These are phyloP conservation scores for Crotophaga sulcirostris DNA, from an alignment of 2,113 vertebrate genomes.

Conservation along the genomic window DNA sequence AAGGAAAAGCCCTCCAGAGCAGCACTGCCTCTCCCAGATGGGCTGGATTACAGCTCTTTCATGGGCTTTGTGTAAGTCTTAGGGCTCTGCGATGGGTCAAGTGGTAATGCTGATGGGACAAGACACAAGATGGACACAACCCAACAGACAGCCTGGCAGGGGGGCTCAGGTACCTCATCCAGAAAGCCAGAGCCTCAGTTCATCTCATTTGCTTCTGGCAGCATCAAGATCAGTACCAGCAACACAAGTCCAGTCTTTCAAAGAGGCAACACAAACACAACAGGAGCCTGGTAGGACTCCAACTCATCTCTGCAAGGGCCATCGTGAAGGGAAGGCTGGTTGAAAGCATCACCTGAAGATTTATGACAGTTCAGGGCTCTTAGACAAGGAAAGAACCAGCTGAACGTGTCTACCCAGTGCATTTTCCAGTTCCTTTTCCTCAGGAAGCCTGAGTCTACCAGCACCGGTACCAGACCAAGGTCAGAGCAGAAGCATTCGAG, in stretches of 20 bases:
- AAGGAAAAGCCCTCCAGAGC: background rate
- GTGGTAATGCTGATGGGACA: fast-evolving
- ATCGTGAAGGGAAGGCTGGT: background rate
- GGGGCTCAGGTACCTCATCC: fast-evolving
- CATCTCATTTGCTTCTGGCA: background rate
- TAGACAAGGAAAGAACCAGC: background rate
- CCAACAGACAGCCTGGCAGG: background rate
- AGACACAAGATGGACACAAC: background rate
- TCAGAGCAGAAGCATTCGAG: background rate
- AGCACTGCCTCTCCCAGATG: background rate
- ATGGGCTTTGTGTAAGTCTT: background rate
- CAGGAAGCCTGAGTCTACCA: background rate
- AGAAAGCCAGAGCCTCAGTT: background rate
- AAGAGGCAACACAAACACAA: background rate
- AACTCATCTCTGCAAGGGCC: background rate
- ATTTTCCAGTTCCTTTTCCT: background rate
- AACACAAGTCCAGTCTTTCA: background rate
- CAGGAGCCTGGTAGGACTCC: background rate
- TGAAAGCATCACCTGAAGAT: background rate
- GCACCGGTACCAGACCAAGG: background rate
- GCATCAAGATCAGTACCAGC: background rate
- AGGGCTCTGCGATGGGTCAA: background rate
- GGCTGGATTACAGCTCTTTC: background rate
- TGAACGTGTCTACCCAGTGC: fast-evolving
- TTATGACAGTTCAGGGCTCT: background rate